Evolutionary conservation across 2,113 vertebrate genomes (phyloP).

Genomic region (Ochotona curzoniae): DNA sequence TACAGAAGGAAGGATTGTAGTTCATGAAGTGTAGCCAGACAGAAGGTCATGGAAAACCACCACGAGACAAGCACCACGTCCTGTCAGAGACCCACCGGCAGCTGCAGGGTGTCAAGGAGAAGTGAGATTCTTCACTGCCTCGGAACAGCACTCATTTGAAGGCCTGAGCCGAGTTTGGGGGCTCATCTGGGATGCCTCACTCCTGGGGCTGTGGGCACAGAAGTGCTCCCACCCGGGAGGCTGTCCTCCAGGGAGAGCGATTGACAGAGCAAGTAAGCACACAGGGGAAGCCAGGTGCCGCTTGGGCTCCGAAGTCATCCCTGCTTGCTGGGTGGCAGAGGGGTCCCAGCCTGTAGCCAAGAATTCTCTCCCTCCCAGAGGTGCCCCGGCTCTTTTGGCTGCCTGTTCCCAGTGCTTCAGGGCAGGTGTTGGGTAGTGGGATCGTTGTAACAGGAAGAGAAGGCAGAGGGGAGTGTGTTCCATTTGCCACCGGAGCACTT

Average conservation of each 20-base stretch:
- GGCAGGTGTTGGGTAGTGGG: neutral
- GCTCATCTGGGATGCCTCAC: neutral
- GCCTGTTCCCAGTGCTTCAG: neutral
- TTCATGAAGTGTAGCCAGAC: neutral
- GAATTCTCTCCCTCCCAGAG: neutral
- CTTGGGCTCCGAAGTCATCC: neutral
- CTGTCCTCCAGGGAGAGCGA: neutral
- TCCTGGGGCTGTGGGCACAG: neutral
- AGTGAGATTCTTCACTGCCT: neutral
- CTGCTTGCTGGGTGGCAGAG: neutral
- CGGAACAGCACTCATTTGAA: neutral
- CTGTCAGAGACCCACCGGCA: neutral
- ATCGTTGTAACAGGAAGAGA: neutral
- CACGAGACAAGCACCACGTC: neutral
- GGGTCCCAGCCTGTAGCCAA: neutral
- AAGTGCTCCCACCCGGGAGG: neutral
- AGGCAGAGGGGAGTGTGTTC: neutral
- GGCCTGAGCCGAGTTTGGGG: neutral
- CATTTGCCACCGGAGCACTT: neutral
- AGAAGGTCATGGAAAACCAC: neutral
- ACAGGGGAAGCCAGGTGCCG: neutral
- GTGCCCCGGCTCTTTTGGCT: neutral
- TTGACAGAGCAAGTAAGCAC: neutral
- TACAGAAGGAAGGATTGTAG: neutral
- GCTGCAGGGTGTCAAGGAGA: neutral